A percentile compares a stretch with the other conserved stretches of the same genome.
These are phyloP conservation scores for Hemibagrus wyckioides DNA, from an alignment of 2,113 vertebrate genomes.

Conservation along the genomic window DNA sequence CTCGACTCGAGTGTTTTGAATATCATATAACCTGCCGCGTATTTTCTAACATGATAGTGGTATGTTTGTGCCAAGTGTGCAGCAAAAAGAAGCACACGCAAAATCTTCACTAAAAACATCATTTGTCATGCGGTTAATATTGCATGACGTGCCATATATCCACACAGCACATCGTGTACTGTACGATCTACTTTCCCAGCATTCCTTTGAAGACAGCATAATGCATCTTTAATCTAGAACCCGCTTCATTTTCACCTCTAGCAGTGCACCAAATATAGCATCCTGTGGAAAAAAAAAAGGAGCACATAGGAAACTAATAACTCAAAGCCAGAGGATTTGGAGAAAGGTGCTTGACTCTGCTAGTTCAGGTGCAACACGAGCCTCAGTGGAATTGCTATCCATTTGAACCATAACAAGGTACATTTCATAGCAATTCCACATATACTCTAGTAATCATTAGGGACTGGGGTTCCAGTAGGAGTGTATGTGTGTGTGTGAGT, in stretches of 20 bases:
- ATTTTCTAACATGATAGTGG: background rate
- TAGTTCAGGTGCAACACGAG: background rate
- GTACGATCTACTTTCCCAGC: background rate
- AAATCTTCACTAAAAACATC: background rate
- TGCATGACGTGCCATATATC: background rate
- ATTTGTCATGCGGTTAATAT: background rate
- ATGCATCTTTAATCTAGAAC: constrained; percentile 30
- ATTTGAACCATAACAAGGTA: constrained; percentile 46
- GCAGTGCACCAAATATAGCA: constrained; percentile 24
- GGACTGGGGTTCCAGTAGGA: background rate
- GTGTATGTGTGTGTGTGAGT: background rate
- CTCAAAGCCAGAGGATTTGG: background rate
- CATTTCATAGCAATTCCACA: constrained; percentile 50
- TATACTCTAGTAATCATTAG: background rate
- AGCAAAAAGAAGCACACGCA: background rate
- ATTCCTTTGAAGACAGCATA: constrained; percentile 19
- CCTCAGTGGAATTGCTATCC: constrained; percentile 24
- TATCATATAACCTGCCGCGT: background rate
- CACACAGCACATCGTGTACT: background rate
- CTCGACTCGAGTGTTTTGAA: background rate
- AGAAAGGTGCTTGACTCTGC: background rate
- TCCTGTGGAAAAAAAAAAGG: background rate
- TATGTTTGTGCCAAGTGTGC: background rate
- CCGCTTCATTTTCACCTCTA: background rate
- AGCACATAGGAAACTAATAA: constrained; percentile 7